phyloP scores from a whole-genome alignment of 2,797 vertebrate species.

The Morelia viridis region DNA sequence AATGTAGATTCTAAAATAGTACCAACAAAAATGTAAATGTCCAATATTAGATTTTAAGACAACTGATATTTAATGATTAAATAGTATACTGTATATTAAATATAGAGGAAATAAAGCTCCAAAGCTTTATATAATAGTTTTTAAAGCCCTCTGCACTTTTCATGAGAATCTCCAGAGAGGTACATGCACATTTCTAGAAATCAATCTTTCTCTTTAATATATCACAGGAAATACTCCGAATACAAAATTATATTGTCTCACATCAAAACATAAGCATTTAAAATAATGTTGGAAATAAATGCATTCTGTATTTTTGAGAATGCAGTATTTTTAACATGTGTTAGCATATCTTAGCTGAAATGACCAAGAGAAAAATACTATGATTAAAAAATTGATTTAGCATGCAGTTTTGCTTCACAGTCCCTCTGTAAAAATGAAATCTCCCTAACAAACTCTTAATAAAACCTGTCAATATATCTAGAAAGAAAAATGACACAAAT shows the following conservation, averaged over 20 bases:
- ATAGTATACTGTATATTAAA: not conserved
- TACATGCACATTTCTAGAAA: not conserved
- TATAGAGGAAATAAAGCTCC: not conserved
- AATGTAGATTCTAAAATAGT: not conserved
- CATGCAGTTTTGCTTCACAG: slow-evolving; percentile 76
- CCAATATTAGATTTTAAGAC: not conserved
- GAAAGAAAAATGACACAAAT: slow-evolving; percentile 84
- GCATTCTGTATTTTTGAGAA: slow-evolving; percentile 68
- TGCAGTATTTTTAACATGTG: slow-evolving; percentile 42
- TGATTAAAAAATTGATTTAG: slow-evolving; percentile 78
- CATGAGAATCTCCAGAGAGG: not conserved
- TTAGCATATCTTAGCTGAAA: slow-evolving; percentile 68
- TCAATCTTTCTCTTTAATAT: not conserved
- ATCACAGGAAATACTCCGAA: not conserved
- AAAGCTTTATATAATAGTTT: not conserved
- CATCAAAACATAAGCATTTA: slow-evolving; percentile 54
- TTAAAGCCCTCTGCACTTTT: not conserved
- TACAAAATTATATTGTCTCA: slow-evolving; percentile 22
- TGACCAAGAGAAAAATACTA: slow-evolving; percentile 73
- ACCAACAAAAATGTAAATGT: not conserved
- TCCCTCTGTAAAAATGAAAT: slow-evolving; percentile 79
- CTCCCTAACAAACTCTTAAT: slow-evolving; percentile 86
- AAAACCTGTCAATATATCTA: slow-evolving; percentile 83
- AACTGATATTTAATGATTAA: not conserved
- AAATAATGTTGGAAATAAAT: slow-evolving; percentile 53